Conservation (phyloP, 2,888 invertebrate genomes). For the Drosophila multiciliata region DNA sequence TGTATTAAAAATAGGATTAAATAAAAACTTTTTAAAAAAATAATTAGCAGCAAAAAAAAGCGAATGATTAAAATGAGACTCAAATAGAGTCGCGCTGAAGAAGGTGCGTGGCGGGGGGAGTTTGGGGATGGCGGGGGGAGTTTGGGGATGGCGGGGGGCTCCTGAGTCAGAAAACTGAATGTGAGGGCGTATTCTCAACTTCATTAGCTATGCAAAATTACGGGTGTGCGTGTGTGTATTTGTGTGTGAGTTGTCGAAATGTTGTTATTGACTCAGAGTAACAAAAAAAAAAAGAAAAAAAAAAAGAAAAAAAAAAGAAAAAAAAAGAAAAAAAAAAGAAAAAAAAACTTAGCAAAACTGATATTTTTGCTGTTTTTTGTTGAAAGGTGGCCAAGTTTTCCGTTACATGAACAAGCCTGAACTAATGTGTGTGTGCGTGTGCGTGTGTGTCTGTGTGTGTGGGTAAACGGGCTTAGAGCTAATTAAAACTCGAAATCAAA, state of each 20-base stretch:
- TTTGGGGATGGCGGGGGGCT: not conserved
- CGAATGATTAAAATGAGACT: slow-evolving; percentile 24
- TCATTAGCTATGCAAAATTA: slow-evolving; percentile 53
- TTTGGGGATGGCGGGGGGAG: not conserved
- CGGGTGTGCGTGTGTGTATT: not conserved
- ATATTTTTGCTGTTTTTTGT: slow-evolving; percentile 1
- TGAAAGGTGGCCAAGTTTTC: slow-evolving; percentile 53
- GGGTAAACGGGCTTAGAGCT: slow-evolving; percentile 80
- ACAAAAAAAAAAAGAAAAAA: not conserved
- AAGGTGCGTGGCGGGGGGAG: not conserved
- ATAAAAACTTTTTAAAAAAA: slow-evolving; percentile 46
- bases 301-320: not conserved
- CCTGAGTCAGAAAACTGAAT: slow-evolving; percentile 4
- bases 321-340: not conserved
- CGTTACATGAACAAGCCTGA: slow-evolving; percentile 55
- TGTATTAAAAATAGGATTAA: slow-evolving; percentile 53
- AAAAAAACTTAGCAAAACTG: slow-evolving; percentile 15
- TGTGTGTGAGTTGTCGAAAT: not conserved
- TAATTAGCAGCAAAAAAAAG: slow-evolving; percentile 58
- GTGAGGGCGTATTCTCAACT: slow-evolving; percentile 37
- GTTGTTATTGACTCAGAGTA: slow-evolving; percentile 31
- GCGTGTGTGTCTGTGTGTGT: slow-evolving; percentile 22
- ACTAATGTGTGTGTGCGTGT: slow-evolving; percentile 3
- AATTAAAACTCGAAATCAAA: slow-evolving; percentile 69
- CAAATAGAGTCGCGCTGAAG: not conserved